Evolutionary conservation across 1,140 invertebrate genomes (phyloP).

Genomic region (Drosophila albomicans): DNA sequence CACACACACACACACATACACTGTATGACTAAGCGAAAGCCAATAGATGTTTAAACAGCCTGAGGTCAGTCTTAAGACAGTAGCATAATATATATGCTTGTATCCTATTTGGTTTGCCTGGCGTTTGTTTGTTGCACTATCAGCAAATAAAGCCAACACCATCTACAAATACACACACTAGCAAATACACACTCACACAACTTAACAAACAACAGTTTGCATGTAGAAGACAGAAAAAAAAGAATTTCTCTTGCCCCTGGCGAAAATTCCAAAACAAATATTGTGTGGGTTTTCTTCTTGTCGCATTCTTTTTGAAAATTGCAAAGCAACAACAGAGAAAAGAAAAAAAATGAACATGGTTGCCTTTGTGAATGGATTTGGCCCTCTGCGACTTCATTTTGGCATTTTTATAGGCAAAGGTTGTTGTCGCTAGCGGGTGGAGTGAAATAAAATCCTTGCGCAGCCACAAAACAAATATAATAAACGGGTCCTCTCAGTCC

Average conservation of each 20-base stretch:
- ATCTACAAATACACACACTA: conserved; percentile 31
- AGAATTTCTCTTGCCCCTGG: conserved; percentile 22
- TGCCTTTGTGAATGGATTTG: conserved; percentile 34
- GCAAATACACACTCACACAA: conserved; percentile 8
- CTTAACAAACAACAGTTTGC: conserved; percentile 20
- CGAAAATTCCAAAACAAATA: conserved; percentile 46
- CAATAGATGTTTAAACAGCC: conserved; percentile 43
- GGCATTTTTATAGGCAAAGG: conserved; percentile 47
- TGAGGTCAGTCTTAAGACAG: conserved; percentile 30
- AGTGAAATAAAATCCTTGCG: conserved; percentile 21
- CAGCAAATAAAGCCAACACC: conserved; percentile 52
- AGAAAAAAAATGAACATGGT: conserved; percentile 2
- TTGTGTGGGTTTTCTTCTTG: conserved; percentile 37
- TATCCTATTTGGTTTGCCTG: conserved; percentile 38
- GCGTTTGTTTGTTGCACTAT: conserved; percentile 51
- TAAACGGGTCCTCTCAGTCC: conserved; percentile 32
- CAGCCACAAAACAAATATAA: conserved; percentile 53
- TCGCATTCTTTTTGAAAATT: conserved; percentile 45
- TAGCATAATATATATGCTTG: conserved; percentile 17
- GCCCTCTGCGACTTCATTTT: conserved; percentile 44
- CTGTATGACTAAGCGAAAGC: conserved; percentile 27
- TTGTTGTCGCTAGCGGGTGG: conserved; percentile 7
- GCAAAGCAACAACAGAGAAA: conserved; percentile 6
- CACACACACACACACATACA: neutral
- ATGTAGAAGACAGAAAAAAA: conserved; percentile 15